phyloP scores from a whole-genome alignment of 1,140 invertebrate species.

The Apis laboriosa region DNA sequence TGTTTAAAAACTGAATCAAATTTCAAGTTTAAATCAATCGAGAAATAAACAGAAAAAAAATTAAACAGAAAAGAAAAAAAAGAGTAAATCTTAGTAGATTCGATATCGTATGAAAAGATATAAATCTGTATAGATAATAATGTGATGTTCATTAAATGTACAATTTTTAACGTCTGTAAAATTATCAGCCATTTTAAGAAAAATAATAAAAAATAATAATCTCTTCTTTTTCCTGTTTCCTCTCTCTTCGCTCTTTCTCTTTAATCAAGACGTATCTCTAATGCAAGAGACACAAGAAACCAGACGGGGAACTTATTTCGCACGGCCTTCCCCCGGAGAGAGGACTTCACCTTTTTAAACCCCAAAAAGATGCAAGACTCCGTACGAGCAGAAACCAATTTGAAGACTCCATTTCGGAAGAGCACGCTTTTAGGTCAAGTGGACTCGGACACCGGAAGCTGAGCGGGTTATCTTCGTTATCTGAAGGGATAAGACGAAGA shows the following conservation, averaged over 20 bases:
- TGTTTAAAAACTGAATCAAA: neutral
- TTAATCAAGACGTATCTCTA: constrained; percentile 36
- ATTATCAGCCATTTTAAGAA: constrained; percentile 1
- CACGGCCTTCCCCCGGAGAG: neutral
- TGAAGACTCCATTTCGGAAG: neutral
- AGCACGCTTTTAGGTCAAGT: constrained; percentile 16
- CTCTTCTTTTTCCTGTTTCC: neutral
- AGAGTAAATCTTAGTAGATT: too few relatives aligned
- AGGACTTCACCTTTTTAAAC: neutral
- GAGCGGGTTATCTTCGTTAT: constrained; percentile 1
- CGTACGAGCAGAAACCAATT: constrained; percentile 40
- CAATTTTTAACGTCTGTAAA: neutral
- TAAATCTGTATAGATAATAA: neutral
- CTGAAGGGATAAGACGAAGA: constrained; percentile 4
- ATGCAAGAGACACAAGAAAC: constrained; percentile 27
- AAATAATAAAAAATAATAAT: constrained; percentile 52
- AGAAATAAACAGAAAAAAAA: neutral
- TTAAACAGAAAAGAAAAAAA: too few relatives aligned
- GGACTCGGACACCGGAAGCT: constrained; percentile 14
- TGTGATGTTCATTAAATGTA: neutral
- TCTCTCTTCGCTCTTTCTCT: constrained; percentile 2
- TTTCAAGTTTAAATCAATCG: neutral
- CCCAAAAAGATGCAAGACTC: neutral
- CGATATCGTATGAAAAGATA: neutral
- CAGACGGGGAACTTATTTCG: constrained; percentile 17